Conservation (phyloP, 2,113 vertebrate genomes). For the Gavialis gangeticus region DNA sequence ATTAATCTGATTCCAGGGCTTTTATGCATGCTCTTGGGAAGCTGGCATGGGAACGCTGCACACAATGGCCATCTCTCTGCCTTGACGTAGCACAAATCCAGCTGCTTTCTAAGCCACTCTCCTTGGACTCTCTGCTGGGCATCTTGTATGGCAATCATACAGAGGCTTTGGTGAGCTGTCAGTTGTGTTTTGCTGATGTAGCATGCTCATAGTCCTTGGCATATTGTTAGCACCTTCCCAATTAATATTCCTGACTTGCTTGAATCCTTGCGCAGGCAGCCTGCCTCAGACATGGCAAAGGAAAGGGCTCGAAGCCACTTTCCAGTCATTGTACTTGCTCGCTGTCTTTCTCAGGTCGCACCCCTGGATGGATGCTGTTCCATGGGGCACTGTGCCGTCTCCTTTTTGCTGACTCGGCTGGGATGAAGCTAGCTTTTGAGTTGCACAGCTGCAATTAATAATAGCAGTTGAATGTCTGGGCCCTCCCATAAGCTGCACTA, state of each 20-base stretch:
- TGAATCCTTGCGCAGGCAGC: neutral
- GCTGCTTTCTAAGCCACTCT: neutral
- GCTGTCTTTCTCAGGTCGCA: neutral
- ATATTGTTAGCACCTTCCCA: neutral
- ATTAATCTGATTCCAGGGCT: neutral
- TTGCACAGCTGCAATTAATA: neutral
- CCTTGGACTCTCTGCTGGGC: neutral
- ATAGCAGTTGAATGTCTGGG: fast-evolving
- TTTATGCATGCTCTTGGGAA: neutral
- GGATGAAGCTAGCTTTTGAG: too few relatives aligned
- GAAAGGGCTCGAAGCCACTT: neutral
- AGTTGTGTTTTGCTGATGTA: neutral
- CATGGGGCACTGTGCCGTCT: neutral
- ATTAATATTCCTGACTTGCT: neutral
- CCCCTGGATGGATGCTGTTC: neutral
- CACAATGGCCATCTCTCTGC: neutral
- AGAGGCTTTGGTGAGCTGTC: neutral
- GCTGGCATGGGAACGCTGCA: neutral
- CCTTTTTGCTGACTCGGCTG: neutral
- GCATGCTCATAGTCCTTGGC: neutral
- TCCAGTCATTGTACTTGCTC: neutral
- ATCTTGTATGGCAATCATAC: neutral
- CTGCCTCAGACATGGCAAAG: neutral
- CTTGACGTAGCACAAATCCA: neutral
- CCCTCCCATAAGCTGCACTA: fast-evolving